Evolutionary conservation across 2,797 vertebrate species (phyloP).

Genomic region (Crenuchus spilurus): DNA sequence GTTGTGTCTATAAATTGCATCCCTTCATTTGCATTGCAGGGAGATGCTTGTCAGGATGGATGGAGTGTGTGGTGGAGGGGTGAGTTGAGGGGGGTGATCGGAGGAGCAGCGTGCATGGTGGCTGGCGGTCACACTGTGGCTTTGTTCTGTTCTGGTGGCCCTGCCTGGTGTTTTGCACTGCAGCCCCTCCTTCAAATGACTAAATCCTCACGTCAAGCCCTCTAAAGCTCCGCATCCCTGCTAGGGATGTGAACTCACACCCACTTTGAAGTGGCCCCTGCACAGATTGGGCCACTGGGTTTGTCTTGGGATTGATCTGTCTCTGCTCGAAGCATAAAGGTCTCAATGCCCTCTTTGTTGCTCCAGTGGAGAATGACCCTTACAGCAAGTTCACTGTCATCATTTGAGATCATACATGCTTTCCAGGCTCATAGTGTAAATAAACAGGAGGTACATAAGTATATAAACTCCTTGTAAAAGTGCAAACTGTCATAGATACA

Average conservation of each 20-base stretch:
- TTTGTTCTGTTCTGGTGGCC: conserved; percentile 78
- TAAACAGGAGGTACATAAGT: background rate
- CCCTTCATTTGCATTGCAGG: conserved; percentile 64
- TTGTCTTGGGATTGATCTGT: conserved; percentile 74
- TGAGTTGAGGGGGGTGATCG: background rate
- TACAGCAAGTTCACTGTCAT: conserved; percentile 34
- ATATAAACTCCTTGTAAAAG: too few relatives aligned
- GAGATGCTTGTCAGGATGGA: conserved; percentile 36
- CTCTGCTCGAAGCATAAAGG: conserved; percentile 67
- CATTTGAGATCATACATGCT: conserved; percentile 10
- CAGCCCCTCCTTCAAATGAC: conserved; percentile 72
- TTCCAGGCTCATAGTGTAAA: background rate
- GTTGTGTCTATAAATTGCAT: conserved; percentile 66
- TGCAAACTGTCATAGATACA: too few relatives aligned
- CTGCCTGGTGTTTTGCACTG: conserved; percentile 75
- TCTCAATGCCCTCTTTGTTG: conserved; percentile 59
- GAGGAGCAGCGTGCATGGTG: conserved; percentile 54
- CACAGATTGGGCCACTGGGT: conserved; percentile 71
- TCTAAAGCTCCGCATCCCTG: conserved; percentile 76
- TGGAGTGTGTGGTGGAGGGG: conserved; percentile 1
- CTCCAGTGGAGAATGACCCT: conserved; percentile 47
- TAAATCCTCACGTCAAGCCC: conserved; percentile 77
- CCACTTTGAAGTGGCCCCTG: conserved; percentile 78
- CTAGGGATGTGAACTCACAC: conserved; percentile 76
- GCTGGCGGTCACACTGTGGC: conserved; percentile 75